These are phyloP conservation scores for Tinamus major DNA, from an alignment of 2,797 vertebrate species.

Conservation along the genomic window DNA sequence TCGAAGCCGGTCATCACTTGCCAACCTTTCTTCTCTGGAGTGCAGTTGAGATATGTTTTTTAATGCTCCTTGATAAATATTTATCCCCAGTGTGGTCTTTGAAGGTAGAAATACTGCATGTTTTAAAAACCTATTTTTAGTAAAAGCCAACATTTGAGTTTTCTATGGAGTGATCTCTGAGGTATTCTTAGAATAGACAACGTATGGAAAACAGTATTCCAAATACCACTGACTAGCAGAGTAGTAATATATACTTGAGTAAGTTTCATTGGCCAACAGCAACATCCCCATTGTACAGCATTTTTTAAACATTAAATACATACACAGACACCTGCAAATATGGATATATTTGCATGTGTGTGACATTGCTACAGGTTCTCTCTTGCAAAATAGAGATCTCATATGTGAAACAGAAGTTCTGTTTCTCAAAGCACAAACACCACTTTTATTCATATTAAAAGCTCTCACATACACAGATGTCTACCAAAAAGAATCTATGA, in stretches of 20 bases:
- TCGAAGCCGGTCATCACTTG: background rate
- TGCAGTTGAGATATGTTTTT: background rate
- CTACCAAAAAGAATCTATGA: background rate
- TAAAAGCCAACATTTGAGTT: background rate
- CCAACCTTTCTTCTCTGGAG: background rate
- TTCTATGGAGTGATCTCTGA: background rate
- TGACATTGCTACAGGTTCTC: background rate
- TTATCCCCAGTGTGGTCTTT: background rate
- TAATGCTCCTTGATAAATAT: background rate
- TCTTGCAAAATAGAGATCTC: background rate
- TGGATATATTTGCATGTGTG: background rate
- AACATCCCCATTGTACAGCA: background rate
- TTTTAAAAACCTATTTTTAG: background rate
- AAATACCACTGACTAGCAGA: background rate
- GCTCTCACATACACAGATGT: background rate
- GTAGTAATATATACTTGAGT: background rate
- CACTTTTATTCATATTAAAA: background rate
- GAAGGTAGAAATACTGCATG: background rate
- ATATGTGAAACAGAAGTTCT: background rate
- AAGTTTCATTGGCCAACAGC: background rate
- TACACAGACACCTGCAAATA: background rate
- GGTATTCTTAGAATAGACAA: background rate
- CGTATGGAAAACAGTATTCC: background rate
- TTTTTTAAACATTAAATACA: background rate
- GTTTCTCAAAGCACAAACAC: background rate